phyloP scores from a whole-genome alignment of 2,888 invertebrate genomes.

The Mystacides longicornis region DNA sequence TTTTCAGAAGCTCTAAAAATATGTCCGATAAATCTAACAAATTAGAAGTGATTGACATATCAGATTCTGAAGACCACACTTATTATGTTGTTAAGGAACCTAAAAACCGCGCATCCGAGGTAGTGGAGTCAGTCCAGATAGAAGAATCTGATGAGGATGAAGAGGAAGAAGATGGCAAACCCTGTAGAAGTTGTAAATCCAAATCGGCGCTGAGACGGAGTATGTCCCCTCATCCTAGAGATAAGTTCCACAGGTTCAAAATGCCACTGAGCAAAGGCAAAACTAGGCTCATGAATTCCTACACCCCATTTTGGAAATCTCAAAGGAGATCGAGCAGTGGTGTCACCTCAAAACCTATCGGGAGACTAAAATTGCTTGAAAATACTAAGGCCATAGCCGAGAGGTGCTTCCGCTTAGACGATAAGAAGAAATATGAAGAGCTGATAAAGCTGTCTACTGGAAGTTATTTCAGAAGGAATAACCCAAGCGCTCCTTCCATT shows the following conservation, averaged over 20 bases:
- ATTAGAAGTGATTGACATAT: constrained; percentile 9
- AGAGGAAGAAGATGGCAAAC: neutral
- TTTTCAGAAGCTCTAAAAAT: constrained; percentile 8
- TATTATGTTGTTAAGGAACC: constrained; percentile 12
- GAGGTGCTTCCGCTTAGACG: constrained; percentile 50
- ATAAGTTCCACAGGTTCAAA: constrained; percentile 11
- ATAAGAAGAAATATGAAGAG: constrained; percentile 50
- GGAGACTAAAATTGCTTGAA: neutral
- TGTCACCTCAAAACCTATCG: neutral
- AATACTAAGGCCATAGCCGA: constrained; percentile 33
- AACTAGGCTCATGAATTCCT: constrained; percentile 9
- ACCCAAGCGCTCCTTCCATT: constrained; percentile 16
- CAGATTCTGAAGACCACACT: constrained; percentile 16
- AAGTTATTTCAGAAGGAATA: constrained; percentile 21
- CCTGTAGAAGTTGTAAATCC: constrained; percentile 13
- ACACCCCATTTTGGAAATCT: constrained; percentile 18
- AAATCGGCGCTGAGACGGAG: neutral
- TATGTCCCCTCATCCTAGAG: constrained; percentile 3
- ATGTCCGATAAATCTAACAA: neutral
- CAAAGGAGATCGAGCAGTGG: constrained; percentile 6
- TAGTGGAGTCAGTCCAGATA: neutral
- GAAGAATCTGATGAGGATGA: neutral
- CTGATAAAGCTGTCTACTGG: constrained; percentile 34
- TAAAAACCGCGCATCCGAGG: constrained; percentile 1
- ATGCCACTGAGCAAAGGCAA: constrained; percentile 12